Conservation (phyloP, 2,888 invertebrate species). For the Hydropsyche betteni region DNA sequence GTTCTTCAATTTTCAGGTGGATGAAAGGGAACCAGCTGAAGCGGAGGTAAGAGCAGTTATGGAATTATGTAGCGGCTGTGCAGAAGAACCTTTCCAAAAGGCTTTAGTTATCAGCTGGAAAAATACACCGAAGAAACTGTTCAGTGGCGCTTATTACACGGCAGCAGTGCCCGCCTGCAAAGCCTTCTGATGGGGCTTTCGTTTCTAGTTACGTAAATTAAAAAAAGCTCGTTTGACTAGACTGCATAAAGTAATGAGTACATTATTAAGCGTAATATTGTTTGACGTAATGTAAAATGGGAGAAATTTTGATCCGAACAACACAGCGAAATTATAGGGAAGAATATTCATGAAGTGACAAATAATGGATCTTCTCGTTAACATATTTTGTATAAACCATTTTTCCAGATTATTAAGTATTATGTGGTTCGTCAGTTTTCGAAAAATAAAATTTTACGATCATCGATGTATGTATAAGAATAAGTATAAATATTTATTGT, state of each 20-base stretch:
- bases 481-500: slow-evolving; percentile 55
- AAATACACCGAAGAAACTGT: slow-evolving; percentile 74
- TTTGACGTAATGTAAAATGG: too few species aligned
- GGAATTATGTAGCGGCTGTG: slow-evolving; percentile 79
- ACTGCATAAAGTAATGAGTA: too few species aligned
- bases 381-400: too few species aligned
- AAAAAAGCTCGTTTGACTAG: not conserved
- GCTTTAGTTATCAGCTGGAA: slow-evolving; percentile 83
- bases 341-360: too few species aligned
- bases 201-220: not conserved
- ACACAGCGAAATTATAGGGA: too few species aligned
- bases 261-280: too few species aligned
- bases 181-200: slow-evolving; percentile 63
- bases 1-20: slow-evolving; percentile 61
- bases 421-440: too few species aligned
- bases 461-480: slow-evolving; percentile 55
- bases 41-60: slow-evolving; percentile 84
- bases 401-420: too few species aligned
- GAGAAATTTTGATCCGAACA: too few species aligned
- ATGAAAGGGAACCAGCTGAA: slow-evolving; percentile 84
- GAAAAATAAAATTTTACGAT: too few species aligned
- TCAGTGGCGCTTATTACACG: slow-evolving; percentile 75
- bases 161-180: slow-evolving; percentile 74
- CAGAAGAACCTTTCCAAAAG: slow-evolving; percentile 81
- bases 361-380: too few species aligned